These are phyloP conservation scores for Drosophila quadrilineata DNA, from an alignment of 1,140 invertebrate species.

Conservation along the genomic window DNA sequence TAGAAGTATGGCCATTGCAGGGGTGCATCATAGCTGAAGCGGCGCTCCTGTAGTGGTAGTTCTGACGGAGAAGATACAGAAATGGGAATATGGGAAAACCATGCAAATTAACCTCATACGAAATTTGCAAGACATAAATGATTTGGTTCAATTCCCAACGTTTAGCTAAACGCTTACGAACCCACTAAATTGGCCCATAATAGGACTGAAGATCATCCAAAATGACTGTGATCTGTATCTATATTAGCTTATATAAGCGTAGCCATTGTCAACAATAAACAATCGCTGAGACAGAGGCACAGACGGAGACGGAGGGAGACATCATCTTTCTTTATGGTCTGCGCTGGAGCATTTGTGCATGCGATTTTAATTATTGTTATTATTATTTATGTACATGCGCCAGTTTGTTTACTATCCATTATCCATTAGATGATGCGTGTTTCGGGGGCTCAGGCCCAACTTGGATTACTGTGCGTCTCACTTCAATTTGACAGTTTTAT, in stretches of 20 bases:
- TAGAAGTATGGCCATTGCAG: conserved; percentile 31
- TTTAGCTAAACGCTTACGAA: too few relatives aligned
- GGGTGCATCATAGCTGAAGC: conserved; percentile 48
- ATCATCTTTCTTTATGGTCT: conserved; percentile 49
- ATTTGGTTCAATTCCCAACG: conserved; percentile 25
- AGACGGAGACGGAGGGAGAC: too few relatives aligned
- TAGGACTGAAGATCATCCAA: neutral
- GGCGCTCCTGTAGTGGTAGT: conserved; percentile 22
- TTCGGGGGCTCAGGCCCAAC: too few relatives aligned
- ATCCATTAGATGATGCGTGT: conserved; percentile 58
- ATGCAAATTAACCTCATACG: neutral
- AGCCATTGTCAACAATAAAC: conserved; percentile 24
- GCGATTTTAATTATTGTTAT: conserved; percentile 77
- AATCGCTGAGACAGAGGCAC: conserved; percentile 49
- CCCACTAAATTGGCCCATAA: too few relatives aligned
- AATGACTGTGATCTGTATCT: conserved; percentile 4
- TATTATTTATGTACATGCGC: conserved; percentile 65
- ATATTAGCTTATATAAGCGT: conserved; percentile 15
- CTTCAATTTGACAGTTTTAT: conserved; percentile 53
- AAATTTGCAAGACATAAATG: conserved; percentile 10
- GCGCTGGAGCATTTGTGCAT: conserved; percentile 64
- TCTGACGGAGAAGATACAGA: too few relatives aligned
- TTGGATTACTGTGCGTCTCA: too few relatives aligned
- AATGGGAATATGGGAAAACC: neutral
- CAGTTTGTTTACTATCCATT: conserved; percentile 66